Evolutionary conservation across 2,113 vertebrate species (phyloP), one percentile per base, ranked within the genome.

Genomic region (Cinclus mexicanus): DNA sequence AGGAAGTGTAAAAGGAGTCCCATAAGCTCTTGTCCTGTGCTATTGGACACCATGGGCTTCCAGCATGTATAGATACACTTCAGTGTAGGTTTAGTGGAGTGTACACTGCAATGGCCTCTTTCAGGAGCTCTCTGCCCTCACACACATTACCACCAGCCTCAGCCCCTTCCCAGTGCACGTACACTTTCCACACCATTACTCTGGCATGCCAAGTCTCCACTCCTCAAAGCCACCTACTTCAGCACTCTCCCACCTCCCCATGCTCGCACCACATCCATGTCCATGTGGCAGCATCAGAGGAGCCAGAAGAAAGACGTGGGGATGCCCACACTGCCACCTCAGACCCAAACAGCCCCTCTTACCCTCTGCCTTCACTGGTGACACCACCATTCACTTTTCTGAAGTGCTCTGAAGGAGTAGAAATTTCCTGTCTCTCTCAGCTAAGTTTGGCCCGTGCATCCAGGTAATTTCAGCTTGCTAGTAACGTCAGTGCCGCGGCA

Each of bases 241-340:
- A 57, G 25, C 47, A 9, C 23, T 0, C 46, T 91, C 53, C 60
- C 64, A 63, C 33, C 42, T 77, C 81, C 90, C 46, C 63, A 24
- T 5, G 0, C 24, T 12, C 0, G 0, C 29, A 37, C 18, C 46
- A 18, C 70, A 52, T 1, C 5, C 64, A 2, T 9, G 18, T 31
- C 49, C 4, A 0, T 53, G 60, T 1, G 2, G 39, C 29, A 65
- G 42, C 74, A 31, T 0, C 3, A 64, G 26, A 87, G 41, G 44
- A 90, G 25, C 8, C 44, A 70, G 78, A 69, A 83, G 17, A 57
- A 87, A 61, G 6, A 9, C 1, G 9, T 14, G 41, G 49, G 42
- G 42, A 92, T 82, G 15, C 19, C 35, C 10, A 22, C 39, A 16
- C 17, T 26, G n/a, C 44, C 44, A 31, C 47, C 31, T 41, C 41